Conservation (phyloP, 2,113 vertebrate species). For the Beaufortia kweichowensis region DNA sequence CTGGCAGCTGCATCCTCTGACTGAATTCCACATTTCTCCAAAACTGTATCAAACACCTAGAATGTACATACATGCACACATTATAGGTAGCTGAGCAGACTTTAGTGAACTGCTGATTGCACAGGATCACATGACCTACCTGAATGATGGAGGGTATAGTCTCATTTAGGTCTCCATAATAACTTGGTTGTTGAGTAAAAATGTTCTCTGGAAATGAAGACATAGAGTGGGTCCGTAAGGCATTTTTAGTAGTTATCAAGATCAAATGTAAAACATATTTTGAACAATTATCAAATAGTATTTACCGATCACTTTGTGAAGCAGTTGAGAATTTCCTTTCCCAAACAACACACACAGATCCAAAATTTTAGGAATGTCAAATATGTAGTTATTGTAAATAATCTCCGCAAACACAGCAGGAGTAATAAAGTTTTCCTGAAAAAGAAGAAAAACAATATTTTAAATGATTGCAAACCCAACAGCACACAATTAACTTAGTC, state of each 20-base stretch:
- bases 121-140: constrained; percentile 63
- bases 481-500: background rate
- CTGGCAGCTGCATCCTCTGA: constrained; percentile 73
- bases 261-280: background rate
- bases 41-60: constrained; percentile 87
- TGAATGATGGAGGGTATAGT: constrained; percentile 87
- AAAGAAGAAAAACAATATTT: background rate
- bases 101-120: too few species aligned
- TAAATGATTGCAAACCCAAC: background rate
- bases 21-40: constrained; percentile 83
- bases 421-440: constrained; percentile 89
- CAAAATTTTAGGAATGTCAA: constrained; percentile 96
- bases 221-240: background rate
- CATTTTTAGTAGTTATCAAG: too few species aligned
- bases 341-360: constrained; percentile 96
- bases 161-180: constrained; percentile 88
- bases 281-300: too few species aligned
- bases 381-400: constrained; percentile 94
- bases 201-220: constrained; percentile 82
- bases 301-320: constrained; percentile 96
- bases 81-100: background rate
- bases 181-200: constrained; percentile 90
- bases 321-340: constrained; percentile 86
- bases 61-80: constrained; percentile 24
- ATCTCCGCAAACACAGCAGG: constrained; percentile 92